Evolutionary conservation across 2,888 invertebrate genomes (phyloP).

Genomic region (Tipula unca): DNA sequence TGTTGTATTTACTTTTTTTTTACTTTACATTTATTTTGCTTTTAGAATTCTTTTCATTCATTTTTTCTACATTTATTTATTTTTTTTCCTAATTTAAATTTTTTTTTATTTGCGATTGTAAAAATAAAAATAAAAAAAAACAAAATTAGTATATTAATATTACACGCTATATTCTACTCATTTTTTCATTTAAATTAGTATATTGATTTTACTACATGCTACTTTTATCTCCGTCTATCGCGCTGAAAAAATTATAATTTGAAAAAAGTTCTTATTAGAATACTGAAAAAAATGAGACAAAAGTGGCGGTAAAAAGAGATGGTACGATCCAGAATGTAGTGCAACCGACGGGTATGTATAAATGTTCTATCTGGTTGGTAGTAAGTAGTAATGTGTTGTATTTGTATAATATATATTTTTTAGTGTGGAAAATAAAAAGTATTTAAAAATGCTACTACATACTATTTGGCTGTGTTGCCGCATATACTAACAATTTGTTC

Average conservation of each 20-base stretch:
- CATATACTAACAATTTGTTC: background rate
- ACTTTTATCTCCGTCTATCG: background rate
- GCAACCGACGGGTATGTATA: background rate
- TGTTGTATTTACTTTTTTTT: conserved; percentile 1
- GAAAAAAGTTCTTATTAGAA: background rate
- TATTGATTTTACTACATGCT: background rate
- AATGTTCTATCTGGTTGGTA: background rate
- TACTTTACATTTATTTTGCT: background rate
- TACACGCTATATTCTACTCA: background rate
- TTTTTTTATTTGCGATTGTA: conserved; percentile 14
- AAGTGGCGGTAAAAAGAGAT: background rate
- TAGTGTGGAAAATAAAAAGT: background rate
- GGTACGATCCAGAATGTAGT: background rate
- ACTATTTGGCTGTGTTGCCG: background rate
- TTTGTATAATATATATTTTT: background rate
- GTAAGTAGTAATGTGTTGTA: background rate
- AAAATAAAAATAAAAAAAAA: background rate
- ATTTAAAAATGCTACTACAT: background rate
- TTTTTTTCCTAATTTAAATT: conserved; percentile 9
- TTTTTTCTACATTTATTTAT: background rate
- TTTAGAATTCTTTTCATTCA: conserved; percentile 14
- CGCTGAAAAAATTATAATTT: background rate
- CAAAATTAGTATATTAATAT: background rate
- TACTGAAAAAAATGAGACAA: background rate
- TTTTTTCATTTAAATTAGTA: background rate